Percentiles rank a stretch among this genome's conserved stretches.
Conservation (phyloP, 2,113 vertebrate species). For the Trachemys scripta region DNA sequence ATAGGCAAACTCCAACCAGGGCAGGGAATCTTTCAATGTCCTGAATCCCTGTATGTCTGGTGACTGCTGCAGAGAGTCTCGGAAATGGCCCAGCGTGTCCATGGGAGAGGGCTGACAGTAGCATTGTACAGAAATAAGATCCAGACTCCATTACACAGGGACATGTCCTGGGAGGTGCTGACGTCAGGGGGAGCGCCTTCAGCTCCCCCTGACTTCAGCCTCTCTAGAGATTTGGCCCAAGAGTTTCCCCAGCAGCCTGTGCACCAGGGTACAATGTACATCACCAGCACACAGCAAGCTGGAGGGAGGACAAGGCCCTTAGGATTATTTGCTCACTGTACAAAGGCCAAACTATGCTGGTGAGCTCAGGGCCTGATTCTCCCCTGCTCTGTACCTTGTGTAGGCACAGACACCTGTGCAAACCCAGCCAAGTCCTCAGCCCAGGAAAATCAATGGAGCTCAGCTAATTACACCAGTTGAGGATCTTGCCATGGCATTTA, state of each 20-base stretch:
- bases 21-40: accelerated
- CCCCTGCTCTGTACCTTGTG: neutral
- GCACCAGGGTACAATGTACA: accelerated
- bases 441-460: neutral
- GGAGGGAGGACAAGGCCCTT: neutral
- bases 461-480: neutral
- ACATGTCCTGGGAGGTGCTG: neutral
- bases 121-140: neutral
- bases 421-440: neutral
- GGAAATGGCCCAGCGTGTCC: neutral
- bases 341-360: neutral
- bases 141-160: neutral
- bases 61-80: neutral
- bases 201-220: neutral
- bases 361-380: neutral
- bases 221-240: neutral
- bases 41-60: neutral
- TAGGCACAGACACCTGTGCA: neutral
- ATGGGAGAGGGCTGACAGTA: neutral
- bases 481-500: neutral
- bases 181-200: neutral
- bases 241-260: neutral
- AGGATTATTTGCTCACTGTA: neutral
- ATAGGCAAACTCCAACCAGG: accelerated
- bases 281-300: neutral